phyloP scores from a whole-genome alignment of 2,113 vertebrate species.

The Nansenia antarctica region DNA sequence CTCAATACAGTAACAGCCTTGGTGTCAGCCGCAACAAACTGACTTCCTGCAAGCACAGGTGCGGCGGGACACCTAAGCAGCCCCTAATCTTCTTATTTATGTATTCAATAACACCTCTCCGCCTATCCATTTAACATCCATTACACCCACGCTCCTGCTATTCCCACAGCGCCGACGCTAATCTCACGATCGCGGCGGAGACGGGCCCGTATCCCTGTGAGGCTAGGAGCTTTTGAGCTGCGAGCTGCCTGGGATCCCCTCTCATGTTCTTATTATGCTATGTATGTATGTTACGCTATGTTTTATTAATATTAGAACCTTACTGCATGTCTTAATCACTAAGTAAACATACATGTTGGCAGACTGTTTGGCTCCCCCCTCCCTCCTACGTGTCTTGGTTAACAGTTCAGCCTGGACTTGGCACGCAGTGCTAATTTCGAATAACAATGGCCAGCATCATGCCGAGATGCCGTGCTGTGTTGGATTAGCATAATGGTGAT shows the following conservation, averaged over 20 bases:
- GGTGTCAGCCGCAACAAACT: no score
- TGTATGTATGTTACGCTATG: no score
- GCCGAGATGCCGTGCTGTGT: no score
- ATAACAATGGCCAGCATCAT: no score
- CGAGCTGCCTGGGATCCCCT: background rate
- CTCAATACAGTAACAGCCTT: background rate
- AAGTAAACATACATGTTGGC: no score
- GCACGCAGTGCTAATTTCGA: no score
- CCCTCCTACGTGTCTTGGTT: no score
- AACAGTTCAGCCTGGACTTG: no score
- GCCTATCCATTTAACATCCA: constrained; percentile 32
- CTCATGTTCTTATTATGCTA: background rate
- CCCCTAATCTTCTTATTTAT: constrained; percentile 47
- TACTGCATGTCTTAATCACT: no score
- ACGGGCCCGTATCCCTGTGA: background rate
- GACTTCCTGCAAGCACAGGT: constrained; percentile 13
- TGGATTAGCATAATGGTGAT: no score
- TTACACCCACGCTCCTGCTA: constrained; percentile 18
- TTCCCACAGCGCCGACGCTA: constrained; percentile 17
- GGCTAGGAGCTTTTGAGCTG: background rate
- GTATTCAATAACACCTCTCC: constrained; percentile 43
- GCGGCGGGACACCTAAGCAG: constrained; percentile 18
- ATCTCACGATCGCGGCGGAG: constrained; percentile 21
- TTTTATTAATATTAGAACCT: no score
- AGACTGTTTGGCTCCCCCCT: no score